A percentile compares a stretch with the other conserved stretches of the same genome.
phyloP scores from a whole-genome alignment of 2,113 vertebrate species.

The Pteropus alecto region DNA sequence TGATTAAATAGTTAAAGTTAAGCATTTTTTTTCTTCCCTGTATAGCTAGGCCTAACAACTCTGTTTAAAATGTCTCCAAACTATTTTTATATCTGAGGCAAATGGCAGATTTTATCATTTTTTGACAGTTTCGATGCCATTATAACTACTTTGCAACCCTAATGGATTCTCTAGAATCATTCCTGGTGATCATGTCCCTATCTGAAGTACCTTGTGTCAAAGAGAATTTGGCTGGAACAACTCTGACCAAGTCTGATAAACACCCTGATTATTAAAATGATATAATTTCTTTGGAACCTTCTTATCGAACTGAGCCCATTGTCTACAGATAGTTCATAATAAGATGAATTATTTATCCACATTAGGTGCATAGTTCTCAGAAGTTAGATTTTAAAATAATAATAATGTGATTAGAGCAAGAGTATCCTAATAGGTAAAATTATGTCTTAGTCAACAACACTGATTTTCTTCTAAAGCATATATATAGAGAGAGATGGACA shows the following conservation, averaged over 20 bases:
- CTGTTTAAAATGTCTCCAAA: constrained; percentile 72
- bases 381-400: constrained; percentile 44
- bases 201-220: constrained; percentile 78
- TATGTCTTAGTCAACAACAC: not conserved
- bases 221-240: constrained; percentile 69
- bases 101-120: constrained; percentile 75
- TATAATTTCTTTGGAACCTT: constrained; percentile 7
- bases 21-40: constrained; percentile 18
- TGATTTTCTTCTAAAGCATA: not conserved
- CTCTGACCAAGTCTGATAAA: constrained; percentile 24
- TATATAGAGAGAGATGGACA: not conserved
- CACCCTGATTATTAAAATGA: not conserved
- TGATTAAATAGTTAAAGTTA: constrained; percentile 72
- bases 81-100: constrained; percentile 75
- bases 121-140: constrained; percentile 71
- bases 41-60: constrained; percentile 32
- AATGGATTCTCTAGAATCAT: constrained; percentile 76
- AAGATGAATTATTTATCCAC: constrained; percentile 7
- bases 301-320: constrained; percentile 7
- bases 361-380: not conserved
- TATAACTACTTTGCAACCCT: constrained; percentile 71
- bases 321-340: constrained; percentile 13
- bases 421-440: not conserved
- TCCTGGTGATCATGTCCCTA: constrained; percentile 72
- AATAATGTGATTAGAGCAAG: not conserved